Evolutionary conservation across 2,797 vertebrate species (phyloP), one percentile per base, ranked within the genome.

Genomic region (Sciaenops ocellatus): DNA sequence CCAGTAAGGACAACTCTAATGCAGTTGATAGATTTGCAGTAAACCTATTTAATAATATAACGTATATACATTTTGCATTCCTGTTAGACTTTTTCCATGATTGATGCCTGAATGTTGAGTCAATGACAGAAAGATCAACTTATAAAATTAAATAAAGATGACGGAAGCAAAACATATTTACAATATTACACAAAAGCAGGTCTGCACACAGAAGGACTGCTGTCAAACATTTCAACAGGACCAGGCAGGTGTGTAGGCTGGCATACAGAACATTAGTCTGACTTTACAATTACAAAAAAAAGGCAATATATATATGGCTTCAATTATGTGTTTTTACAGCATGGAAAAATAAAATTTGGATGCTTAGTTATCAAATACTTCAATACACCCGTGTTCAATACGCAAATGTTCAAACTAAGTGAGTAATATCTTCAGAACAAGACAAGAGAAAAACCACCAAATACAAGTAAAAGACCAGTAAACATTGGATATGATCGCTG

Each of bases 281-380:
- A 74, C 55, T 8, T 59, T 38, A 64, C 65, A 66, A 17, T 73
- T 55, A 75, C 54, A 38, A 15, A 44, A 83, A 80, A 87, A 74
- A 83, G 73, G 44, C 60, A 66, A 65, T 10, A 80, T 73, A 80
- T 73, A 65, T 93, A 94, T 95, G 95, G 94, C 95, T 95, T 94
- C 22, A 77, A 80, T 79, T 72, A 85, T 63, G 47, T 22, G 24
- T 72, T 87, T 81, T 63, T 63, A 86, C 73, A 80, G 52, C 61
- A 74, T 54, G 34, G 30, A 59, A 48, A 28, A 84, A 78, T 12
- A 26, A 26, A n/a, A 61, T 67, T 54, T 62, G 56, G 56, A 69
- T 75, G 62, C 11, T 66, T 20, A 20, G 30, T 42, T 50, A 46
- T 54, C 51, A 73, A 17, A 71, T 24, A 46, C 46, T 73, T 52